Conservation (phyloP, 2,797 vertebrate species). For the Propithecus perrieri region DNA sequence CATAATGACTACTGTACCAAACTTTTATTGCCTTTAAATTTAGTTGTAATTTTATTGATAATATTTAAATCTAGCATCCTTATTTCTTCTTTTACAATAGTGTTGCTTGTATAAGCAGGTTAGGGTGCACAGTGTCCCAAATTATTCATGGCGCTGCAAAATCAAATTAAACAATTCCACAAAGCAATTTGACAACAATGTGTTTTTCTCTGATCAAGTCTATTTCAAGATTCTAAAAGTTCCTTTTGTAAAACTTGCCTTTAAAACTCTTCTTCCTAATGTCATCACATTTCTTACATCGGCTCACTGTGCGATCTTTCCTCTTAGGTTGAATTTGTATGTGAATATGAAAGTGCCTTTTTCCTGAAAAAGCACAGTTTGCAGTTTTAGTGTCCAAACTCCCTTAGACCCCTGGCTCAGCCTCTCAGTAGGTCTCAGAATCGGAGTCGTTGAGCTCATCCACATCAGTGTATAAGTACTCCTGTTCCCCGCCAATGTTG, state of each 20-base stretch:
- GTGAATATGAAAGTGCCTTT: constrained; percentile 72
- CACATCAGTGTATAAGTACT: constrained; percentile 91
- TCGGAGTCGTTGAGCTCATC: constrained; percentile 98
- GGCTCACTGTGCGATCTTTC: constrained; percentile 70
- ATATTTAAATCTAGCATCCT: constrained; percentile 82
- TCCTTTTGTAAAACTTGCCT: constrained; percentile 85
- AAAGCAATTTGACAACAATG: constrained; percentile 78
- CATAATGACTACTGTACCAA: constrained; percentile 91
- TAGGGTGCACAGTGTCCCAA: constrained; percentile 84
- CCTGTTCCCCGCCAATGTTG: constrained; percentile 94
- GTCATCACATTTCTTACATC: constrained; percentile 71
- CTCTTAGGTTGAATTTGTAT: constrained; percentile 69
- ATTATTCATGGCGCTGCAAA: constrained; percentile 87
- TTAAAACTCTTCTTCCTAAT: constrained; percentile 81
- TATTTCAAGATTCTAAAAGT: constrained; percentile 80
- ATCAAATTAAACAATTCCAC: constrained; percentile 81
- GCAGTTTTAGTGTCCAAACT: constrained; percentile 70
- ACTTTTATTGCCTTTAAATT: constrained; percentile 90
- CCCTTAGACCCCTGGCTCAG: constrained; percentile 44
- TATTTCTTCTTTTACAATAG: constrained; percentile 78
- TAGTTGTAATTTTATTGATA: constrained; percentile 83
- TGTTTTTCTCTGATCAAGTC: constrained; percentile 81
- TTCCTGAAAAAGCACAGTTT: constrained; percentile 76
- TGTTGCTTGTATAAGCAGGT: constrained; percentile 79
- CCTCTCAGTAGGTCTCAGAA: constrained; percentile 96